phyloP scores from a whole-genome alignment of 2,797 vertebrate genomes.

The Strix occidentalis region DNA sequence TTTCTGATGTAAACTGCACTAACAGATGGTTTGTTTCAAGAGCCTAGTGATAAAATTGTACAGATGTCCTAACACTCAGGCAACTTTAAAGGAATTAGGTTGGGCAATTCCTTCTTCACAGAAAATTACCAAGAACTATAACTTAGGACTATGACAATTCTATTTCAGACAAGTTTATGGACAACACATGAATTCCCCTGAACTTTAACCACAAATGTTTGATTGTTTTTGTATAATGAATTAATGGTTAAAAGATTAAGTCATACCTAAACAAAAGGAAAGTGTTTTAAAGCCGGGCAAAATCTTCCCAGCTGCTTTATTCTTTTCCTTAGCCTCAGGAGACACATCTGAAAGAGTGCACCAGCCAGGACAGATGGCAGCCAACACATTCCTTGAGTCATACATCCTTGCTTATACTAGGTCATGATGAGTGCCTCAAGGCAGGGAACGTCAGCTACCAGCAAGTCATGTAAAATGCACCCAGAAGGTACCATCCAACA shows the following conservation, averaged over 20 bases:
- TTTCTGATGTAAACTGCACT: not conserved
- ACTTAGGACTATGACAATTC: not conserved
- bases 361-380: slow-evolving; percentile 20
- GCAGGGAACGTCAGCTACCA: not conserved
- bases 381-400: not conserved
- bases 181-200: not conserved
- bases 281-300: not conserved
- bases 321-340: not conserved
- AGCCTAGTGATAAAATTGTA: not conserved
- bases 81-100: not conserved
- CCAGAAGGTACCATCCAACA: not conserved
- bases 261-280: not conserved
- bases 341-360: not conserved
- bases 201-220: not conserved
- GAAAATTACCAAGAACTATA: not conserved
- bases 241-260: not conserved
- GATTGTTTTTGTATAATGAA: not conserved
- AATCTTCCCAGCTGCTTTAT: not conserved
- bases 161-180: not conserved
- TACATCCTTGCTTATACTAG: not conserved
- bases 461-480: not conserved
- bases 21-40: not conserved
- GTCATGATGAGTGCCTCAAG: not conserved
- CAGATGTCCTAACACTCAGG: not conserved
- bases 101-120: not conserved